Evolutionary conservation across 2,888 invertebrate species (phyloP).

Genomic region (Orthosia gracilis): DNA sequence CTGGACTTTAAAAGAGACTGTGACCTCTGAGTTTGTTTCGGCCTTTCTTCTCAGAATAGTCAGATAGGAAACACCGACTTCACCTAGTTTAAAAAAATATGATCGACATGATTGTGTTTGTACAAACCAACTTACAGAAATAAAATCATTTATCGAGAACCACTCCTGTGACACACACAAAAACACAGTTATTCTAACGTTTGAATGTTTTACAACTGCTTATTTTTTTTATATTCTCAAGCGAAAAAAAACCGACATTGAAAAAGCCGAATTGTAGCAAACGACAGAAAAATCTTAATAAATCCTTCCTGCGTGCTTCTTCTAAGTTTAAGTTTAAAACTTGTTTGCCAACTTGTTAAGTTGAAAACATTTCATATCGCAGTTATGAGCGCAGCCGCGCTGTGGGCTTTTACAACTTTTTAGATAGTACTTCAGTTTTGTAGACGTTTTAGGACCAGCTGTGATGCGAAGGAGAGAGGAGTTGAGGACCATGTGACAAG

Average conservation of each 20-base stretch:
- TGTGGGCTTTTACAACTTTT: conserved; percentile 21
- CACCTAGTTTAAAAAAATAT: too few relatives aligned
- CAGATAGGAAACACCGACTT: too few relatives aligned
- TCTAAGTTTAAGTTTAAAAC: conserved; percentile 46
- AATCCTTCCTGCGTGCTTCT: conserved; percentile 36
- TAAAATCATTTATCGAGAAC: too few relatives aligned
- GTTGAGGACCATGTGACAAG: background rate
- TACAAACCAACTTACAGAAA: too few relatives aligned
- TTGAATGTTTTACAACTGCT: too few relatives aligned
- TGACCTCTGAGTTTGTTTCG: too few relatives aligned
- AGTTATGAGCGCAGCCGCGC: conserved; percentile 26
- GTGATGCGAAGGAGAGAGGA: background rate
- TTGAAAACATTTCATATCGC: conserved; percentile 58
- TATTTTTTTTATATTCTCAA: background rate
- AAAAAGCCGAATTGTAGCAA: background rate
- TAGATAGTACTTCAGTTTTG: conserved; percentile 18
- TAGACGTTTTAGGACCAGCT: conserved; percentile 17
- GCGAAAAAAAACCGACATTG: conserved; percentile 4
- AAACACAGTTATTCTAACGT: too few relatives aligned
- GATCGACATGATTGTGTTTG: too few relatives aligned
- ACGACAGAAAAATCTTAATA: conserved; percentile 57
- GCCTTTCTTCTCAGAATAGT: too few relatives aligned
- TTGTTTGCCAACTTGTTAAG: conserved; percentile 50
- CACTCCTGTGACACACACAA: too few relatives aligned
- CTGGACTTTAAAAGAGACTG: too few relatives aligned